Evolutionary conservation across 2,797 vertebrate genomes (phyloP).

Genomic region (Propithecus perrieri): DNA sequence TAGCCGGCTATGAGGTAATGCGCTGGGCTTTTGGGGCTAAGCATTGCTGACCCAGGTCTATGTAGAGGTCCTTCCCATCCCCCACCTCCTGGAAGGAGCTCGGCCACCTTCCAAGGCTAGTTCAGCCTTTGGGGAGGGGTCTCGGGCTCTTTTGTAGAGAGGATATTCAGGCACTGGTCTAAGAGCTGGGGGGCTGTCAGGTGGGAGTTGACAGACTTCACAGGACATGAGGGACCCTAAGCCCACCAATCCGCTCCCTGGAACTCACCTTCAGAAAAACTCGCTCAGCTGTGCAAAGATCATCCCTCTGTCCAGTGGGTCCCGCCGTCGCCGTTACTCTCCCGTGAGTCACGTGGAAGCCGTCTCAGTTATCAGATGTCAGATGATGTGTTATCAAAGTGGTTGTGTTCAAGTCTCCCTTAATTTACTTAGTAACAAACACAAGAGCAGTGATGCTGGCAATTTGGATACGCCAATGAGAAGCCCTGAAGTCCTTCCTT

Average conservation of each 20-base stretch:
- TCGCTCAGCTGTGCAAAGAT: background rate
- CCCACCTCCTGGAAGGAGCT: background rate
- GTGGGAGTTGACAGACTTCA: background rate
- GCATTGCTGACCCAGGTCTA: background rate
- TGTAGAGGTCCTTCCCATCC: background rate
- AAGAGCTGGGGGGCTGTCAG: background rate
- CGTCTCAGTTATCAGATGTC: background rate
- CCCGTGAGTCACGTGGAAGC: background rate
- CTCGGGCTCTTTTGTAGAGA: background rate
- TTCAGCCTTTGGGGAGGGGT: background rate
- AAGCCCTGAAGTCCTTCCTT: background rate
- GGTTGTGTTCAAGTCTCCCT: background rate
- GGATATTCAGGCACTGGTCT: background rate
- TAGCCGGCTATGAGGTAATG: conserved; percentile 53
- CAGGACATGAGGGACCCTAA: background rate
- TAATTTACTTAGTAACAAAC: background rate
- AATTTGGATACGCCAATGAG: background rate
- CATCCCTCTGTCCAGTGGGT: background rate
- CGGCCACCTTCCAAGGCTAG: background rate
- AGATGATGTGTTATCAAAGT: background rate
- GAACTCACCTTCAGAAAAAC: background rate
- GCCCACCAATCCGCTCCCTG: background rate
- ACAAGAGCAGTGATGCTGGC: background rate
- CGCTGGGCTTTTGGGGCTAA: conserved; percentile 36
- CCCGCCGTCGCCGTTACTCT: background rate